Percentiles rank a stretch among this genome's conserved stretches.
These are phyloP conservation scores for Presbytis comata DNA, from an alignment of 2,797 vertebrate species.

Conservation along the genomic window DNA sequence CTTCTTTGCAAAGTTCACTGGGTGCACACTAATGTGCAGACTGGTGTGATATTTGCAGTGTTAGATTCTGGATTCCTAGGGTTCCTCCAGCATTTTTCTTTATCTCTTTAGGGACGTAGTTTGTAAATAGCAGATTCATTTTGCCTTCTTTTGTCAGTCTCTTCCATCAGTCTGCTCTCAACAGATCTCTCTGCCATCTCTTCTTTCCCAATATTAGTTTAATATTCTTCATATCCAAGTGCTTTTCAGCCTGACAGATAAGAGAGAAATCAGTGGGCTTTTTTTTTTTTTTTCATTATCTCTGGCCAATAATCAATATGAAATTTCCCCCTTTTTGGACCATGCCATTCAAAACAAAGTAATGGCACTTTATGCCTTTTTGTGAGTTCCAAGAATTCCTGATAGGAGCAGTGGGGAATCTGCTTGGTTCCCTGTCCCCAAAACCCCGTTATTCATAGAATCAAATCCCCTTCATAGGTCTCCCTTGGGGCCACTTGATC, in stretches of 20 bases:
- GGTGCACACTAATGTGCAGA: background rate
- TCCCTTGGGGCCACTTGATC: background rate
- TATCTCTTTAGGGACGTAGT: background rate
- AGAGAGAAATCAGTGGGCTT: background rate
- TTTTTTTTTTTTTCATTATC: background rate
- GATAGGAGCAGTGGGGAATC: background rate
- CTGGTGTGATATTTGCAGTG: background rate
- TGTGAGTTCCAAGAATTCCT: conserved; percentile 21
- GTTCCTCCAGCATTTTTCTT: background rate
- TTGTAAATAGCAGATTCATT: conserved; percentile 24
- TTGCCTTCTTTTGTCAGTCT: conserved; percentile 2
- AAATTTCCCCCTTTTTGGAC: conserved; percentile 34
- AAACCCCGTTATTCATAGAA: background rate
- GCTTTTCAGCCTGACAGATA: conserved; percentile 37
- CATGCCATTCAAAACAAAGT: conserved; percentile 37
- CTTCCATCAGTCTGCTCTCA: background rate
- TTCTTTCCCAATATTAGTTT: conserved; percentile 56
- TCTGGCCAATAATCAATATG: conserved; percentile 43
- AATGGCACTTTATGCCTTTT: background rate
- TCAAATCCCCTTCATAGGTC: background rate
- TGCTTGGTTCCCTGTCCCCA: background rate
- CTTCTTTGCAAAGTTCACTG: background rate
- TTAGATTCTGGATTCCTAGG: background rate
- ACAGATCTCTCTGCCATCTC: conserved; percentile 10
- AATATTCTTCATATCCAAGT: conserved; percentile 47